A percentile compares a stretch with the other conserved stretches of the same genome.
Evolutionary conservation across 2,888 invertebrate genomes (phyloP).

Genomic region (Caradrina clavipalpis): DNA sequence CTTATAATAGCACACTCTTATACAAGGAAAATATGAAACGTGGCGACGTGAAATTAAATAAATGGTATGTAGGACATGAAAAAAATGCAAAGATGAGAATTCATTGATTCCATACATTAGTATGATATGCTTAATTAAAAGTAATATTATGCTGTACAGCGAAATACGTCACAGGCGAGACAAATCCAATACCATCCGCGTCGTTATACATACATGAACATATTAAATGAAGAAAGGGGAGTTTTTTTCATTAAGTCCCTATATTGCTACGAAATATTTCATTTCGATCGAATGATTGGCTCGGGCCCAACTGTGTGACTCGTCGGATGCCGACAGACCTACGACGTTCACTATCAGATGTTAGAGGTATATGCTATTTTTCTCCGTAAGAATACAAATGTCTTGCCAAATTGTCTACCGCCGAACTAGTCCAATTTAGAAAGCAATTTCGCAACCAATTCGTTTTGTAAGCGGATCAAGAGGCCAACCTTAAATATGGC

Average conservation of each 20-base stretch:
- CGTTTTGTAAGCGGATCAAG: slow-evolving; percentile 89
- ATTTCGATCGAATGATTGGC: slow-evolving; percentile 87
- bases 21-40: slow-evolving; percentile 14
- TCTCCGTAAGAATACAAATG: slow-evolving; percentile 90
- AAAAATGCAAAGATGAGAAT: slow-evolving; percentile 27
- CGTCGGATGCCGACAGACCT: slow-evolving; percentile 79
- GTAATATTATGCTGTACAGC: slow-evolving; percentile 44
- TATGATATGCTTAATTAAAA: slow-evolving; percentile 33
- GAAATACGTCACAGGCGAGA: slow-evolving; percentile 61
- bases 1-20: slow-evolving; percentile 32
- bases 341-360: slow-evolving; percentile 86
- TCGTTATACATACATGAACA: slow-evolving; percentile 65
- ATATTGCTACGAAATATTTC: slow-evolving; percentile 84
- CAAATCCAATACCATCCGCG: slow-evolving; percentile 57
- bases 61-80: background rate
- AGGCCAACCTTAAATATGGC: slow-evolving; percentile 87
- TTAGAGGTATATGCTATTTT: slow-evolving; percentile 88
- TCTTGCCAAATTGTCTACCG: slow-evolving; percentile 90
- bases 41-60: background rate
- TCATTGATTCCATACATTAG: slow-evolving; percentile 42
- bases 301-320: slow-evolving; percentile 81
- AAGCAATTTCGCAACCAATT: slow-evolving; percentile 90
- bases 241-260: slow-evolving; percentile 80
- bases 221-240: slow-evolving; percentile 76
- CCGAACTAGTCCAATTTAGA: slow-evolving; percentile 90